Conservation (phyloP, 2,888 invertebrate genomes). For the Schizaphis graminum region DNA sequence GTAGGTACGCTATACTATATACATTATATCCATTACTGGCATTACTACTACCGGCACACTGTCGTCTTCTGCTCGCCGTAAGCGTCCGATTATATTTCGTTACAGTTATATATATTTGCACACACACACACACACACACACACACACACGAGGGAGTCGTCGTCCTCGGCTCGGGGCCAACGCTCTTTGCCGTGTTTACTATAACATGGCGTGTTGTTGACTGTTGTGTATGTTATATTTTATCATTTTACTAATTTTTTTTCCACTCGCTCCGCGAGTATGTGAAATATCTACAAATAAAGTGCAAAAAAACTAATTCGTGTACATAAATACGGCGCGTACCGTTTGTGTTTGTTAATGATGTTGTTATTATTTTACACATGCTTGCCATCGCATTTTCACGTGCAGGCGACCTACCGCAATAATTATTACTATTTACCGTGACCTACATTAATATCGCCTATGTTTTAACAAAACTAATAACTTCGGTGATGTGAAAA, state of each 20-base stretch:
- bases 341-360: not conserved
- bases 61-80: not conserved
- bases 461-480: conserved; percentile 29
- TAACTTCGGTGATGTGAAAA: not conserved
- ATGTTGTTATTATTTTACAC: conserved; percentile 35
- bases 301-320: not conserved
- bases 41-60: not conserved
- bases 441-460: conserved; percentile 49
- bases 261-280: not conserved
- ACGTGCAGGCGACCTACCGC: conserved; percentile 53
- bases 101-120: conserved; percentile 28
- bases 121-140: not conserved
- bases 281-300: conserved; percentile 36
- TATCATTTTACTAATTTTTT: conserved; percentile 4
- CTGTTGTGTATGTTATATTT: conserved; percentile 20
- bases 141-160: conserved; percentile 45
- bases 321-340: not conserved
- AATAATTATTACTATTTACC: conserved; percentile 46
- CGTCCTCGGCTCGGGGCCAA: conserved; percentile 64
- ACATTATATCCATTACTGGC: not conserved
- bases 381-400: not conserved
- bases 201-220: conserved; percentile 35
- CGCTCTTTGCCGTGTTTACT: conserved; percentile 46
- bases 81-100: conserved; percentile 19
- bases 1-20: not conserved